Base-by-base conservation (phyloP, 1,140 invertebrate species). In the Andrena cerasifolii region DNA sequence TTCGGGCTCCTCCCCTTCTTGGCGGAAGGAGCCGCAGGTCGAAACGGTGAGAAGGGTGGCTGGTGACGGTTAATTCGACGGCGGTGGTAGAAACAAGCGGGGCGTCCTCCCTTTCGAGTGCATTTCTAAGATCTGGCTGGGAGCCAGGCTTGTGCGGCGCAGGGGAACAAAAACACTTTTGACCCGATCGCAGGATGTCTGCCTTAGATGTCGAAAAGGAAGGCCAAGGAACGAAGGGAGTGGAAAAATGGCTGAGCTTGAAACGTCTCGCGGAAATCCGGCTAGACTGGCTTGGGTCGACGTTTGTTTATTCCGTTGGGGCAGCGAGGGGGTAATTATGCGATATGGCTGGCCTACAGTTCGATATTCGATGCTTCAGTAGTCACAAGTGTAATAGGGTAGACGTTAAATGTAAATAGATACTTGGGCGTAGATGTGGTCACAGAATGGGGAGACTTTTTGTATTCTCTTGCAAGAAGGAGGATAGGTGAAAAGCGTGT, bases 61-160 rank as follows among this genome's bases (percentile, higher is more conserved):
- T 33, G n/a, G 14, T 21, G 12, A 14, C 51, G 53, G 6, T 67
- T 58, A 76, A 59, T 76, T 16, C 73, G 56, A 12, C 7, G 24
- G 47, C 31, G n/a, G 12, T 24, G 59, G 40, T 36, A 26, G 14
- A 62, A 71, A 74, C 33, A 56, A 59, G 33, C 45, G 47, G 3
- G 18, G 14, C 8, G 24, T 7, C 21, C 36, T 40, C 26, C n/a
- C 21, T 43, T 16, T 53, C 47, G 72, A 53, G 70, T n/a, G 70
- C 31, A 73, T 73, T 78, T 73, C 73, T 78, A 65, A 73, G 76
- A 72, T 73, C 68, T 78, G 76, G 76, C 76, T 0, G 8, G 14
- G 31, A n/a, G 61, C 71, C 62, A 75, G 26, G 49, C 28, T 63
- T 78, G 56, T 72, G 58, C 43, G 58, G 10, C 33, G 47, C 36